Evolutionary conservation across 1,140 invertebrate species (phyloP), one percentile per base, ranked within the genome.

Genomic region (Euura saliciscinereae): DNA sequence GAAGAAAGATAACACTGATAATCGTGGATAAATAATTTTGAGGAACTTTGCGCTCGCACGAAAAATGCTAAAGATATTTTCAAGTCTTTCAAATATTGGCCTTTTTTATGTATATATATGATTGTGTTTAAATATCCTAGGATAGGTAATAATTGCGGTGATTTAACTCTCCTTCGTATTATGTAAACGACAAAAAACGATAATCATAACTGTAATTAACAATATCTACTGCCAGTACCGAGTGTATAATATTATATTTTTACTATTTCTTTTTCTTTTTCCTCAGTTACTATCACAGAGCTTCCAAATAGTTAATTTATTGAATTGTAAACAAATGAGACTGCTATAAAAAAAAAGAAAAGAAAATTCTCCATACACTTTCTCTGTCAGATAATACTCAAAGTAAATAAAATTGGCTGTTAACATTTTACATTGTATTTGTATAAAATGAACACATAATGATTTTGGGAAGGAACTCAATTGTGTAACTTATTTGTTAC

Each of bases 281-380:
- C 51, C 10, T 11, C 51, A 59, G 51, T 59, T 6, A 59, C 51
- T 59, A 59, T 59, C 51, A 59, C 51, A 59, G 51, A 59, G 51
- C 51, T 59, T 59, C 51, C 51, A 59, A 59, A 59, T 59, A 59
- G 51, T 59, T 59, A 6, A 59, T 59, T 59, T 59, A 59, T 11
- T 59, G 6, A 59, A 59, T 3, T 59, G 51, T 59, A 6, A 59
- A 59, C 51, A 8, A 59, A 59, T 59, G 13, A 59, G 51, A 59
- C 51, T 59, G 51, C 51, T 8, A n/a, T 59, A 59, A 6, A 59
- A 8, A 59, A 59, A 59, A 11, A 59, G n/a, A n/a, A n/a, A n/a
- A n/a, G n/a, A 11, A 59, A 8, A 6, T 59, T 11, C 13, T 59
- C 10, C 51, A 59, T 59, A 59, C 51, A 59, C 51, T n/a, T 59